phyloP scores from a whole-genome alignment of 2,797 vertebrate genomes.

The Gephyroberyx darwinii region DNA sequence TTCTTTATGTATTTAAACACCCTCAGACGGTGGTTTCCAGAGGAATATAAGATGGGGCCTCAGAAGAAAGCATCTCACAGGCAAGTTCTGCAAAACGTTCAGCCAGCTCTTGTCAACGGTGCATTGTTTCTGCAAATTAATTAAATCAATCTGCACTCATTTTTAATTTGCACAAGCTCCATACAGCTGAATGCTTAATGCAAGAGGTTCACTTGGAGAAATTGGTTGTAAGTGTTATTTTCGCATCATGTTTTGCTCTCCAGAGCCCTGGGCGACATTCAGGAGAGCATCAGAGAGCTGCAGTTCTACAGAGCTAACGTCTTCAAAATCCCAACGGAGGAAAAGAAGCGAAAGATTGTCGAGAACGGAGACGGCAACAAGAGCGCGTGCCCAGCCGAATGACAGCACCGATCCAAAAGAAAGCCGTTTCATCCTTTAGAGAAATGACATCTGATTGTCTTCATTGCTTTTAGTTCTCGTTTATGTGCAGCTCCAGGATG shows the following conservation, averaged over 20 bases:
- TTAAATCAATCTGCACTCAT: neutral
- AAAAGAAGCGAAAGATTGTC: slow-evolving; percentile 85
- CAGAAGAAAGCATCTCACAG: slow-evolving; percentile 94
- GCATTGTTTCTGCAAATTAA: neutral
- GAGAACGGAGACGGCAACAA: slow-evolving; percentile 82
- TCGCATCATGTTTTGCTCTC: slow-evolving; percentile 33
- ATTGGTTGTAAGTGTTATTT: neutral
- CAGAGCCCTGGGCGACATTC: slow-evolving; percentile 95
- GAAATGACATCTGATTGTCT: neutral
- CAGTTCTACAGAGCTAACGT: slow-evolving; percentile 90
- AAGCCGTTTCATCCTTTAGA: neutral
- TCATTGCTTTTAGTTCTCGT: slow-evolving; percentile 38
- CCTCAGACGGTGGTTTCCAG: slow-evolving; percentile 93
- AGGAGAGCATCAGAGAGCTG: slow-evolving; percentile 95
- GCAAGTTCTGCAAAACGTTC: slow-evolving; percentile 68
- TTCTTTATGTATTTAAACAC: neutral
- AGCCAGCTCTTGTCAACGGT: neutral
- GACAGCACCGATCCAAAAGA: neutral
- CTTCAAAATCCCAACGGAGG: slow-evolving; percentile 86
- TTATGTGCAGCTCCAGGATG: slow-evolving; percentile 4
- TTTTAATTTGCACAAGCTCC: neutral
- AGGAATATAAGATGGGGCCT: slow-evolving; percentile 88
- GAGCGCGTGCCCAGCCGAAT: neutral
- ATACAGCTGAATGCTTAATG: neutral
- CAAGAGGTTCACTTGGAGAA: neutral